Conservation (phyloP, 2,888 invertebrate species). For the Pseudococcus jackbeardsleyi region DNA sequence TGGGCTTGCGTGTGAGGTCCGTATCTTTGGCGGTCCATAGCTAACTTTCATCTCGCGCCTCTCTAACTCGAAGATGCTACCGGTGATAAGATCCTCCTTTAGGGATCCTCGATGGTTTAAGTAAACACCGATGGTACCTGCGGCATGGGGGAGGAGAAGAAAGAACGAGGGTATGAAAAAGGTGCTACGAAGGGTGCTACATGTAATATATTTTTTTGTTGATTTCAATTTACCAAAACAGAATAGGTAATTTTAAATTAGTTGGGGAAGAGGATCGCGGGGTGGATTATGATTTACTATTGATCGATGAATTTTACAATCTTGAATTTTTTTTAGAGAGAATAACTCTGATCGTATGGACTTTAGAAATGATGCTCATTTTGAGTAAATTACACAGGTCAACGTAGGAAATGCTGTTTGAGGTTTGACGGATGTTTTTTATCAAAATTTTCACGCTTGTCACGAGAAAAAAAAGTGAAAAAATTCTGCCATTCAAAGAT, state of each 20-base stretch:
- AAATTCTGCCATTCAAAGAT: too few species aligned
- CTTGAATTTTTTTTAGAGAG: too few species aligned
- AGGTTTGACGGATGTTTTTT: too few species aligned
- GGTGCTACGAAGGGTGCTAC: slow-evolving; percentile 4
- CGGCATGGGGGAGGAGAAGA: not conserved
- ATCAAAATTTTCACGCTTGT: too few species aligned
- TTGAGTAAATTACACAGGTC: too few species aligned
- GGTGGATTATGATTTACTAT: too few species aligned
- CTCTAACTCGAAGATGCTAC: slow-evolving; percentile 18
- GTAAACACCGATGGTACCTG: not conserved
- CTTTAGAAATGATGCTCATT: too few species aligned
- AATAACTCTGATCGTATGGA: too few species aligned
- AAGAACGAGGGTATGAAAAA: not conserved
- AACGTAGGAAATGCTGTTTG: too few species aligned
- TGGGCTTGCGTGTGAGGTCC: slow-evolving; percentile 11
- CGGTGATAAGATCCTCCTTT: not conserved
- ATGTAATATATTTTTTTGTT: not conserved
- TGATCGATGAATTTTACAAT: too few species aligned
- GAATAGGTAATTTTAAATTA: not conserved
- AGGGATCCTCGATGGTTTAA: not conserved
- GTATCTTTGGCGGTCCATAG: not conserved
- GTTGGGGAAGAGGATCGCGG: not conserved
- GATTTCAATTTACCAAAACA: slow-evolving; percentile 3
- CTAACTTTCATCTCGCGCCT: slow-evolving; percentile 4
- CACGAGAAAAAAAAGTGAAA: too few species aligned